A percentile compares a stretch with the other conserved stretches of the same genome.
phyloP scores from a whole-genome alignment of 2,113 vertebrate genomes.

The Megaleporinus macrocephalus region DNA sequence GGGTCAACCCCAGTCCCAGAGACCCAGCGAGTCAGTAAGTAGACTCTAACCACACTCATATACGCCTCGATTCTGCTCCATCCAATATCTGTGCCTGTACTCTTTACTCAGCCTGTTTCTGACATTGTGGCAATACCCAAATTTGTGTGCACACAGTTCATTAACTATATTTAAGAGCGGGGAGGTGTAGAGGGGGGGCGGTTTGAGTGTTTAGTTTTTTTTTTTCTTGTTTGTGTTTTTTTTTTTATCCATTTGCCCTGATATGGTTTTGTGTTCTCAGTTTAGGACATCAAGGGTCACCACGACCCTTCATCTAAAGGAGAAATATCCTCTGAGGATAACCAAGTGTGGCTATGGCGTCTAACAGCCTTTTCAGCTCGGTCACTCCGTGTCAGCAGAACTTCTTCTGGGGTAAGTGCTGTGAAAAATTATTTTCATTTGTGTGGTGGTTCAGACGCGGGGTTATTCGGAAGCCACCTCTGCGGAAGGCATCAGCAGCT shows the following conservation, averaged over 20 bases:
- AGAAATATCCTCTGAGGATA: conserved; percentile 82
- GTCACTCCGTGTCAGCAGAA: conserved; percentile 99
- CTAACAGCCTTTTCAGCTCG: conserved; percentile 99
- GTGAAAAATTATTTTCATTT: conserved; percentile 47
- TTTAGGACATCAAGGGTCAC: conserved; percentile 95
- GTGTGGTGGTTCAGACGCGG: conserved; percentile 44
- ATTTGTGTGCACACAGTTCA: conserved; percentile 28
- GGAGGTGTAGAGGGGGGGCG: conserved; percentile 70
- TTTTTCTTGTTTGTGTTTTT: conserved; percentile 76
- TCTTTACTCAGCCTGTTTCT: conserved; percentile 7
- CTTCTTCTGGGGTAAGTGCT: conserved; percentile 99
- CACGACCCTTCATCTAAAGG: conserved; percentile 85
- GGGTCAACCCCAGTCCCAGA: conserved; percentile 98
- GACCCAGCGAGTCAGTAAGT: conserved; percentile 98
- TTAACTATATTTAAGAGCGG: conserved; percentile 16
- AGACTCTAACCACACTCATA: conserved; percentile 94
- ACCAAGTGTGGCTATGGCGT: conserved; percentile 91
- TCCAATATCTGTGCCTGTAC: conserved; percentile 75
- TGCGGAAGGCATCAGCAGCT: conserved; percentile 27
- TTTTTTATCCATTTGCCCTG: conserved; percentile 70
- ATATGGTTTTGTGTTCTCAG: conserved; percentile 93
- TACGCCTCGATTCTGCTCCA: conserved; percentile 91
- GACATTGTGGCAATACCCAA: conserved; percentile 40
- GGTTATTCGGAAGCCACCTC: conserved; percentile 52
- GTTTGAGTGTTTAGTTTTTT: conserved; percentile 75